phyloP scores from a whole-genome alignment of 2,888 invertebrate species.

The Microplitis deprimator region DNA sequence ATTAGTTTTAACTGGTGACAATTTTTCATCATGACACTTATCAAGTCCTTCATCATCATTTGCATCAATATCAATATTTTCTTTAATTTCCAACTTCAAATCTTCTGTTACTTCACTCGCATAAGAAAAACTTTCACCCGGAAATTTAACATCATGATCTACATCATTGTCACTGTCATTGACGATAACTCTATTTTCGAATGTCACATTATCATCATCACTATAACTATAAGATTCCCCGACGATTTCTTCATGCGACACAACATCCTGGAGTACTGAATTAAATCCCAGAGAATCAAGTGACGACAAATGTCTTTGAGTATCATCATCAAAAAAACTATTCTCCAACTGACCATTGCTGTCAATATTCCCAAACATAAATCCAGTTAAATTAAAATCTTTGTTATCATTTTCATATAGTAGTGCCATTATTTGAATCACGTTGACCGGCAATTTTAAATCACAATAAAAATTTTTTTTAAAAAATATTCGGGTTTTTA shows the following conservation, averaged over 20 bases:
- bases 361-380: slow-evolving; percentile 96
- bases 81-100: slow-evolving; percentile 57
- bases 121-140: slow-evolving; percentile 94
- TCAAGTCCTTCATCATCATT: slow-evolving; percentile 81
- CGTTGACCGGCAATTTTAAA: neutral
- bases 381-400: slow-evolving; percentile 82
- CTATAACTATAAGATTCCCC: slow-evolving; percentile 54
- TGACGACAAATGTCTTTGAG: slow-evolving; percentile 87
- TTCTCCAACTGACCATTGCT: slow-evolving; percentile 90
- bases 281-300: slow-evolving; percentile 82
- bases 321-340: slow-evolving; percentile 86
- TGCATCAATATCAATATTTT: slow-evolving; percentile 75
- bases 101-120: slow-evolving; percentile 95
- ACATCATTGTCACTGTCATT: slow-evolving; percentile 55
- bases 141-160: slow-evolving; percentile 75
- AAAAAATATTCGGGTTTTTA: neutral
- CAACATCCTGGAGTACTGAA: slow-evolving; percentile 85
- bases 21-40: slow-evolving; percentile 73
- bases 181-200: slow-evolving; percentile 49
- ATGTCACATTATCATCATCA: slow-evolving; percentile 60
- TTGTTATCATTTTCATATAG: neutral
- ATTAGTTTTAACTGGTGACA: slow-evolving; percentile 65
- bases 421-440: neutral
- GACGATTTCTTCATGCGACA: slow-evolving; percentile 65
- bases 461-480: neutral